Evolutionary conservation across 2,797 vertebrate species (phyloP), one percentile per base, ranked within the genome.

Genomic region (Hozukius guyotensis): DNA sequence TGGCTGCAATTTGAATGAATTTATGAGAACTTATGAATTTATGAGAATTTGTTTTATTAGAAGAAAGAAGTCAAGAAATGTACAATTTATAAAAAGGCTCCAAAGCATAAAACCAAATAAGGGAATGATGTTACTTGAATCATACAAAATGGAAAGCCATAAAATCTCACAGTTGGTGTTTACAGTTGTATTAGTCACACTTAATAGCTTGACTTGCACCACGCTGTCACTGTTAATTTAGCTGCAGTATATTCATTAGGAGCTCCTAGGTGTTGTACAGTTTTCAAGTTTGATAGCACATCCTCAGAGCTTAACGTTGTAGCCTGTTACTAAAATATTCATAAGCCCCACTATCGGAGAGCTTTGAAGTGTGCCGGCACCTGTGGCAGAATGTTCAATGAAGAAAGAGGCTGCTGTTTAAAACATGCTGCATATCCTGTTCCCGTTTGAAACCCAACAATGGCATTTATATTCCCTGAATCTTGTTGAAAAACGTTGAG

Each of bases 291-390:
- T 81, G 72, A 82, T 81, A 60, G 72, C 73, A 18, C 74, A 13
- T 80, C 80, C 79, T 84, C 66, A 7, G 75, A 90, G 85, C 80
- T 82, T 73, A 86, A 89, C 78, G 71, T 42, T 67, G 74, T 76
- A 88, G 80, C 87, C 84, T 77, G 63, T 32, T 46, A 16, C 31
- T 91, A 34, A 91, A 91, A 87, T 90, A 92, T 91, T 90, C 73
- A 90, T 84, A 31, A 75, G 61, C 55, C 10, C 60, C 9, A 1
- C 71, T 75, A 75, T 86, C 72, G 1, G 16, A 73, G 55, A 5
- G 87, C 88, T 90, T 92, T 91, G 87, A 92, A 89, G 87, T 83
- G 31, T 2, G 6, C 55, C 25, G 53, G 57, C 74, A 89, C 88
- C 71, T 87, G 77, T 90, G 87, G 83, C 78, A 67, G 61, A 62